phyloP scores from a whole-genome alignment of 2,888 invertebrate species.

The Caenorhabditis sp. region DNA sequence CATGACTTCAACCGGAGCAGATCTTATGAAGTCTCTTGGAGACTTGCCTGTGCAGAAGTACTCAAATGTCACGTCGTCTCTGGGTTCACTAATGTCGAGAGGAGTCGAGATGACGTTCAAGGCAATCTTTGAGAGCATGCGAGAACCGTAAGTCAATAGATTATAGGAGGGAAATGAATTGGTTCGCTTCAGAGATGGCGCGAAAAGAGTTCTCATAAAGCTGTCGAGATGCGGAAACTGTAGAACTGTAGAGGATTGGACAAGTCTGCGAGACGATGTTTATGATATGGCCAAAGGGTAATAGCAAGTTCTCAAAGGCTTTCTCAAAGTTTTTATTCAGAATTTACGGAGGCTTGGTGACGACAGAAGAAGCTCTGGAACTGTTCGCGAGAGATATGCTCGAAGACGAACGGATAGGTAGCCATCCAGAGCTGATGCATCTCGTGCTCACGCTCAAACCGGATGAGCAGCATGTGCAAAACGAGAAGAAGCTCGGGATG shows the following conservation, averaged over 20 bases:
- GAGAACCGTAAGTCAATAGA: slow-evolving; percentile 49
- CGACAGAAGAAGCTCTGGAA: slow-evolving; percentile 62
- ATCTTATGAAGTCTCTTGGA: slow-evolving; percentile 53
- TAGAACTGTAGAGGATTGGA: slow-evolving; percentile 54
- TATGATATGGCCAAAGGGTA: slow-evolving; percentile 54
- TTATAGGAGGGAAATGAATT: background rate
- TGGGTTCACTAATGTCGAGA: slow-evolving; percentile 54
- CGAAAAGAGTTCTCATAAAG: slow-evolving; percentile 55
- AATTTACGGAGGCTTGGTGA: slow-evolving; percentile 59
- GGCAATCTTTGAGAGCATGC: slow-evolving; percentile 60
- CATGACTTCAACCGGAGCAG: slow-evolving; percentile 55
- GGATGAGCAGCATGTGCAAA: slow-evolving; percentile 9
- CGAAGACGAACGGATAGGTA: slow-evolving; percentile 47
- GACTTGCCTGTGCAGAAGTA: slow-evolving; percentile 38
- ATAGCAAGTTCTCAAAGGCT: background rate
- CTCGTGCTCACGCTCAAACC: slow-evolving; percentile 51
- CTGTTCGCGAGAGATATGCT: slow-evolving; percentile 61
- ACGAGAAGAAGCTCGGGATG: slow-evolving; percentile 14
- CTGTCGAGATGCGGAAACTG: slow-evolving; percentile 47
- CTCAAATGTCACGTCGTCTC: slow-evolving; percentile 51
- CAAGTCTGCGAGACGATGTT: slow-evolving; percentile 55
- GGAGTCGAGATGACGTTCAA: slow-evolving; percentile 62
- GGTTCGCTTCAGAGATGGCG: slow-evolving; percentile 40
- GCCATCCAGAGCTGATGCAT: slow-evolving; percentile 39
- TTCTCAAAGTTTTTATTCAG: slow-evolving; percentile 34